A percentile compares a stretch with the other conserved stretches of the same genome.
Conservation (phyloP, 2,113 vertebrate genomes). For the Corythornis cristatus region DNA sequence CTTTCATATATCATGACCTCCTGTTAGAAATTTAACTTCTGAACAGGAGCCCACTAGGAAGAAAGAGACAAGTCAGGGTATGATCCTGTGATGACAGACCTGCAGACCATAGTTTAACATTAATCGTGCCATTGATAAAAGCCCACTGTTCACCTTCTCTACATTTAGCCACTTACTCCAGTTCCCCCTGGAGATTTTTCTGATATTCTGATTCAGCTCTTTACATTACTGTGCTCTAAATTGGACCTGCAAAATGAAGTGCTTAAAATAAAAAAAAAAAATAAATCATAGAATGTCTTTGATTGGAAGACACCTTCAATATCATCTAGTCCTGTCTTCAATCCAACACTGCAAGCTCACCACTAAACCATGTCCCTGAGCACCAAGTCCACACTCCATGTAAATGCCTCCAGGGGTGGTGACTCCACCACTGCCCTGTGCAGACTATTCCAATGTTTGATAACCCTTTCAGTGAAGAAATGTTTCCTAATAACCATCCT, state of each 20-base stretch:
- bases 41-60: not conserved
- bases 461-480: too few species aligned
- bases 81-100: not conserved
- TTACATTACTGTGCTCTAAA: not conserved
- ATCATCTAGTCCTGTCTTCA: too few species aligned
- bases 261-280: not conserved
- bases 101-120: not conserved
- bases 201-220: constrained; percentile 13
- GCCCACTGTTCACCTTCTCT: not conserved
- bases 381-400: too few species aligned
- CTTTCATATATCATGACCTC: not conserved
- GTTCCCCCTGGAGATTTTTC: not conserved
- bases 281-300: too few species aligned
- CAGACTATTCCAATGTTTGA: too few species aligned
- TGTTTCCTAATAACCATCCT: too few species aligned
- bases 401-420: too few species aligned
- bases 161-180: not conserved
- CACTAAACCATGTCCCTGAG: too few species aligned
- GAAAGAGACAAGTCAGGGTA: not conserved
- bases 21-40: not conserved
- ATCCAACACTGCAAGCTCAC: too few species aligned
- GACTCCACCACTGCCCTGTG: too few species aligned
- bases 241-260: not conserved
- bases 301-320: too few species aligned
- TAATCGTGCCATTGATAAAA: not conserved